Percentiles rank a stretch among this genome's conserved stretches.
Conservation (phyloP, 2,113 vertebrate species). For the Actinemys pallida region DNA sequence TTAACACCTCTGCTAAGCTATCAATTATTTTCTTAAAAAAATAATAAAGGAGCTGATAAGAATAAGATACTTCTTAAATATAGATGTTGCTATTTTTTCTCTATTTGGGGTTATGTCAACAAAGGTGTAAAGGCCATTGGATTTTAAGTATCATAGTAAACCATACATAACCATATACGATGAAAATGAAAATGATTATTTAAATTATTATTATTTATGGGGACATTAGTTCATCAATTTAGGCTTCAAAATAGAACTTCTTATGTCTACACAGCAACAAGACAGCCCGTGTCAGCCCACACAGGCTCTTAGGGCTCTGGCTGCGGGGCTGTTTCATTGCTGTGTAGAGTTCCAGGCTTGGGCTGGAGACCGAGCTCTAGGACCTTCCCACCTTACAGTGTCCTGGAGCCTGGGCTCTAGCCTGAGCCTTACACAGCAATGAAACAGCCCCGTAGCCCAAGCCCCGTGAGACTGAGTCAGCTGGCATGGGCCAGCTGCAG, state of each 20-base stretch:
- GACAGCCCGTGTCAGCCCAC: not conserved
- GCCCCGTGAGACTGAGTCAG: not conserved
- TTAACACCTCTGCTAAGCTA: constrained; percentile 50
- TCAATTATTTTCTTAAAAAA: constrained; percentile 53
- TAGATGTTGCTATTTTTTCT: not conserved
- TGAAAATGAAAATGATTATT: not conserved
- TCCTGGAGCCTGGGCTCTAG: not conserved
- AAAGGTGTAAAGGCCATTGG: not conserved
- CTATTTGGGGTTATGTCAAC: not conserved
- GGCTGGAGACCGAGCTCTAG: too few relatives aligned
- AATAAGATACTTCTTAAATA: constrained; percentile 1
- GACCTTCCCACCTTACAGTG: not conserved
- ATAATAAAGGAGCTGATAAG: constrained; percentile 3
- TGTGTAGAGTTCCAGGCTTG: not conserved
- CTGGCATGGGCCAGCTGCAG: too few relatives aligned
- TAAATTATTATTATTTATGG: not conserved
- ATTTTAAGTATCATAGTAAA: constrained; percentile 3
- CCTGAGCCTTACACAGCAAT: not conserved
- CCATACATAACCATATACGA: not conserved
- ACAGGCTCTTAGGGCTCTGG: too few relatives aligned
- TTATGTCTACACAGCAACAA: not conserved
- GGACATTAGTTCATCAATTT: not conserved
- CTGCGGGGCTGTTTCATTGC: not conserved
- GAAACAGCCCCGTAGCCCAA: not conserved
- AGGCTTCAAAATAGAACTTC: not conserved